phyloP scores from a whole-genome alignment of 2,888 invertebrate species.

The Melanchra persicariae region DNA sequence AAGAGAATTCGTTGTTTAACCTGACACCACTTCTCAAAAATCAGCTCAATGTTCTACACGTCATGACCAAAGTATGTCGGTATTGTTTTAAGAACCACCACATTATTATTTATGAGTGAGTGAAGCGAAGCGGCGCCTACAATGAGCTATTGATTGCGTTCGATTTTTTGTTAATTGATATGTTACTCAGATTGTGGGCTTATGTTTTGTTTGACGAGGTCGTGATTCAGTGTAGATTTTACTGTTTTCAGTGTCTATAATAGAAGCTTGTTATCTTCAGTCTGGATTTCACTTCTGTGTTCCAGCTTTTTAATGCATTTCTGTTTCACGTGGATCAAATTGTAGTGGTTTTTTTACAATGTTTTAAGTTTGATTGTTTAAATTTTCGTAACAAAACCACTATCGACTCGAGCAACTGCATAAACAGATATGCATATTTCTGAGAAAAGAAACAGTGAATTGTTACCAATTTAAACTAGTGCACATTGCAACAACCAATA shows the following conservation, averaged over 20 bases:
- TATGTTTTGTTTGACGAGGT: conserved; percentile 6
- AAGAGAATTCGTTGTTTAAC: conserved; percentile 27
- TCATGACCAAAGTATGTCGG: conserved; percentile 53
- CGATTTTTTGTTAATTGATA: conserved; percentile 52
- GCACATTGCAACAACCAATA: conserved; percentile 14
- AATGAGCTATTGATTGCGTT: conserved; percentile 54
- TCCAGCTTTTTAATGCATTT: neutral
- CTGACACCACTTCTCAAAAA: conserved; percentile 47
- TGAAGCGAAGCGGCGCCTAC: conserved; percentile 37
- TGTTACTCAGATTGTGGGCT: conserved; percentile 27
- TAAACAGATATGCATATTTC: conserved; percentile 33
- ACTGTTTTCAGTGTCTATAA: too few species aligned
- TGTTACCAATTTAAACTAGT: conserved; percentile 43
- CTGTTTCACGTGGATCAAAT: neutral
- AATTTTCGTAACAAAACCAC: neutral
- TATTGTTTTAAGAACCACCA: conserved; percentile 56
- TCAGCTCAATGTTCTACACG: conserved; percentile 22
- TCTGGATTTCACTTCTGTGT: neutral
- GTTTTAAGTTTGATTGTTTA: neutral
- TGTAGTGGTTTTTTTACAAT: neutral
- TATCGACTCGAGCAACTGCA: conserved; percentile 6
- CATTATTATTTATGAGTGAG: conserved; percentile 56
- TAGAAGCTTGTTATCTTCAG: too few species aligned
- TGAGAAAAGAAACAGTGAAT: conserved; percentile 36
- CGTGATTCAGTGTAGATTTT: conserved; percentile 6